phyloP scores from a whole-genome alignment of 1,140 invertebrate species.

The Hirudo medicinalis region DNA sequence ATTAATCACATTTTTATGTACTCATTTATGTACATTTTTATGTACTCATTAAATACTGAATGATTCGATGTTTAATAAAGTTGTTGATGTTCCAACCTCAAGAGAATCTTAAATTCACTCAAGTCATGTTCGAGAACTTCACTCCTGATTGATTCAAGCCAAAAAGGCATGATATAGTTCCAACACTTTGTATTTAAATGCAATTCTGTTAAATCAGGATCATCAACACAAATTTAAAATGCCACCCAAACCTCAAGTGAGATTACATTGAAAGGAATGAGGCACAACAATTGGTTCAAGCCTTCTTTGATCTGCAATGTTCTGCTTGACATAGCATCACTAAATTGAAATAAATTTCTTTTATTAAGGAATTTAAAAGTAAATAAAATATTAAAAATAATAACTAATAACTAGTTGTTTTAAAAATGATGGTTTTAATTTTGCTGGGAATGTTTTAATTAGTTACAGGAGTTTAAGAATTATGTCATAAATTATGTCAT shows the following conservation, averaged over 20 bases:
- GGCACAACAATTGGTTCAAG: conserved; percentile 63
- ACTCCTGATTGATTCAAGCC: conserved; percentile 92
- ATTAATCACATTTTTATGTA: background rate
- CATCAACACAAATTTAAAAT: background rate
- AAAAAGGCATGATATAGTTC: conserved; percentile 94
- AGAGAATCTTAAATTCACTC: conserved; percentile 72
- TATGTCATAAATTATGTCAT: too few species aligned
- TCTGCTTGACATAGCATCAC: conserved; percentile 71
- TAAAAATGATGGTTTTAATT: too few species aligned
- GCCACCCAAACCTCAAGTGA: conserved; percentile 56
- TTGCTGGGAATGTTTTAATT: too few species aligned
- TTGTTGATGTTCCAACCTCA: conserved; percentile 48
- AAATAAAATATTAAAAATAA: too few species aligned
- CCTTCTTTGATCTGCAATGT: conserved; percentile 88
- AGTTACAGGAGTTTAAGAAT: too few species aligned
- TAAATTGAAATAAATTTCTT: conserved; percentile 32
- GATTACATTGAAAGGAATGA: conserved; percentile 94
- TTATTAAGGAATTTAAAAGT: background rate
- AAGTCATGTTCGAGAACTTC: conserved; percentile 85
- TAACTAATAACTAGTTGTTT: too few species aligned
- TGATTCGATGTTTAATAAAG: background rate
- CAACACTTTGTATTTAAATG: conserved; percentile 49
- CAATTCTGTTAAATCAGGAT: background rate
- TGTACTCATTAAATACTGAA: background rate
- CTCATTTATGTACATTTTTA: too few species aligned